Percentiles rank a stretch among this genome's conserved stretches.
These are phyloP conservation scores for Lobophora halterata DNA, from an alignment of 2,888 invertebrate genomes.

Conservation along the genomic window DNA sequence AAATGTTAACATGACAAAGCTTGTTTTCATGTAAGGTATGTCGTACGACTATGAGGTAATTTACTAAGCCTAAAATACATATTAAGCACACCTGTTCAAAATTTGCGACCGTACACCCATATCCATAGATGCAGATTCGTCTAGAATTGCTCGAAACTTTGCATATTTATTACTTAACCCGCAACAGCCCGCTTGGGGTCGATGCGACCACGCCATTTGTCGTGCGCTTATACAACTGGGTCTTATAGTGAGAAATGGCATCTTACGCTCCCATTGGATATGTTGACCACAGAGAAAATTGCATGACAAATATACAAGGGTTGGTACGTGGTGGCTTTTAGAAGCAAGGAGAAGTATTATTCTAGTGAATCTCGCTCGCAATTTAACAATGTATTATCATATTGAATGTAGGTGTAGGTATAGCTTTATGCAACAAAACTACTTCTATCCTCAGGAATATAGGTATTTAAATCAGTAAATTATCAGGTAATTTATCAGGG, in stretches of 20 bases:
- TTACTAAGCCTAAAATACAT: conserved; percentile 60
- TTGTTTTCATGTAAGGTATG: too few relatives aligned
- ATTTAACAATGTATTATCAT: too few relatives aligned
- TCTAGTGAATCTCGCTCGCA: too few relatives aligned
- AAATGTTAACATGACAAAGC: too few relatives aligned
- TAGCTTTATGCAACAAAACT: too few relatives aligned
- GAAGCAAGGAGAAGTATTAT: too few relatives aligned
- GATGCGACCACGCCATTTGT: conserved; percentile 44
- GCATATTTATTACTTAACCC: conserved; percentile 69
- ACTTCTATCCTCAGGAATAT: too few relatives aligned
- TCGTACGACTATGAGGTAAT: too few relatives aligned
- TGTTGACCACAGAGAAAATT: conserved; percentile 28
- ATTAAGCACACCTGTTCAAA: conserved; percentile 64
- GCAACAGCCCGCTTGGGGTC: conserved; percentile 40
- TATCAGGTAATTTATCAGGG: too few relatives aligned
- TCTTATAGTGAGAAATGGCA: conserved; percentile 46
- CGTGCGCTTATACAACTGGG: conserved; percentile 43
- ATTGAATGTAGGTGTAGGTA: too few relatives aligned
- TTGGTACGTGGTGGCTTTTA: too few relatives aligned
- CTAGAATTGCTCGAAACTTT: conserved; percentile 66
- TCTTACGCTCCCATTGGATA: conserved; percentile 38
- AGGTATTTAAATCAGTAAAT: too few relatives aligned
- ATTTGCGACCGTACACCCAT: conserved; percentile 56
- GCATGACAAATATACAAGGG: conserved; percentile 6
- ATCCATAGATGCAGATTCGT: conserved; percentile 62